Percentiles rank a stretch among this genome's conserved stretches.
phyloP scores from a whole-genome alignment of 1,140 invertebrate species.

The Lethrus apterus region DNA sequence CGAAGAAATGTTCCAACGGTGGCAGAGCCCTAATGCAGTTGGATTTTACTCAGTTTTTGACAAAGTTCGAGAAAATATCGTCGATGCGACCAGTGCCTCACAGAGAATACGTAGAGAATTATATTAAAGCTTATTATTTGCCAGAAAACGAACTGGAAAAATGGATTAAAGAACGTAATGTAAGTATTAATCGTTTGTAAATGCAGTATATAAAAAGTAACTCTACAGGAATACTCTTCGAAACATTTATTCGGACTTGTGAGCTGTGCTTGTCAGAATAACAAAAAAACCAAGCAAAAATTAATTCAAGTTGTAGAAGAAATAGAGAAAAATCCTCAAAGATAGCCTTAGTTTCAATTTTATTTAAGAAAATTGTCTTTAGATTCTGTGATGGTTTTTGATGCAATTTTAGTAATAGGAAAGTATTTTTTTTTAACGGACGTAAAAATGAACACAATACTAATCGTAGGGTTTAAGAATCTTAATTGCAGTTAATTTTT shows the following conservation, averaged over 20 bases:
- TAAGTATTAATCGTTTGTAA: conserved; percentile 35
- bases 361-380: too few species aligned
- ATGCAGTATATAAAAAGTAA: conserved; percentile 10
- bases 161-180: conserved; percentile 79
- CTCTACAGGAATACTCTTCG: conserved; percentile 71
- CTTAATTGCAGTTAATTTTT: too few species aligned
- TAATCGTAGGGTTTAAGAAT: too few species aligned
- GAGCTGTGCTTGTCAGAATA: conserved; percentile 78
- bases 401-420: too few species aligned
- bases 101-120: conserved; percentile 84
- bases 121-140: conserved; percentile 95
- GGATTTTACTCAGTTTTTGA: conserved; percentile 92
- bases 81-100: conserved; percentile 77
- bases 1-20: conserved; percentile 92
- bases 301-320: conserved; percentile 68
- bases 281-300: conserved; percentile 76
- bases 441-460: too few species aligned
- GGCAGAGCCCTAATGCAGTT: conserved; percentile 95
- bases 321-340: conserved; percentile 30
- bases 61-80: conserved; percentile 83
- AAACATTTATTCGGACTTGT: conserved; percentile 82
- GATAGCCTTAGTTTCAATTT: too few species aligned
- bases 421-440: too few species aligned
- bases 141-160: conserved; percentile 79
- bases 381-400: too few species aligned